Evolutionary conservation across 2,113 vertebrate genomes (phyloP), one percentile per base, ranked within the genome.

Genomic region (Cromileptes altivelis): DNA sequence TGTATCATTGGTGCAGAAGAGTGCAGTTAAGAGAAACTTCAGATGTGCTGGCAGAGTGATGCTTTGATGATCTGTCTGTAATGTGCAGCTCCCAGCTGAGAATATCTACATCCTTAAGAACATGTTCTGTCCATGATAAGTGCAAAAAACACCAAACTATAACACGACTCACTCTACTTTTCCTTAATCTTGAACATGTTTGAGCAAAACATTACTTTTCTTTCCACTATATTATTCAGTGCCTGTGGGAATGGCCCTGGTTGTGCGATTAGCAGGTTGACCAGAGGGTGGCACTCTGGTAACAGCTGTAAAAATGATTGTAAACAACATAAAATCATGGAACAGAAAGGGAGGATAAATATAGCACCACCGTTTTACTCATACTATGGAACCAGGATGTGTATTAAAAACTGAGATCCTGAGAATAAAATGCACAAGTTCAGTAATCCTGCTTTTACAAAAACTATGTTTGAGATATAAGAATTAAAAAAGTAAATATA

Each of bases 221-320:
- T 15, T 30, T 7, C 4, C 12, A 47, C 15, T 27, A 1, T 11
- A 4, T n/a, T 18, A 60, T 18, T 62, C 23, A 17, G 18, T 52
- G 75, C 40, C 33, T 58, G 21, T 37, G 33, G 57, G 23, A 57
- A 57, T 18, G 4, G 2, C 33, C 10, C 33, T 63, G 13, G 4
- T 56, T 56, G 42, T 85, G 84, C 0, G 14, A 49, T 74, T 55
- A 69, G 25, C 76, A 63, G 27, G 1, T 12, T 82, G 76, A 86
- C 91, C 91, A 93, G 84, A 81, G 64, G 90, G 85, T 81, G 90
- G 84, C 89, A 73, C 82, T 92, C 81, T 90, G 61, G 91, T 85
- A 85, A 86, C 86, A 90, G 80, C 58, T 72, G 64, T 81, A 23
- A 91, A 30, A 87, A 79, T 52, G n/a, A 17, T 25, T 19, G 18